Base-by-base conservation (phyloP, 2,888 invertebrate genomes). In the Cryptophagus acutangulus region DNA sequence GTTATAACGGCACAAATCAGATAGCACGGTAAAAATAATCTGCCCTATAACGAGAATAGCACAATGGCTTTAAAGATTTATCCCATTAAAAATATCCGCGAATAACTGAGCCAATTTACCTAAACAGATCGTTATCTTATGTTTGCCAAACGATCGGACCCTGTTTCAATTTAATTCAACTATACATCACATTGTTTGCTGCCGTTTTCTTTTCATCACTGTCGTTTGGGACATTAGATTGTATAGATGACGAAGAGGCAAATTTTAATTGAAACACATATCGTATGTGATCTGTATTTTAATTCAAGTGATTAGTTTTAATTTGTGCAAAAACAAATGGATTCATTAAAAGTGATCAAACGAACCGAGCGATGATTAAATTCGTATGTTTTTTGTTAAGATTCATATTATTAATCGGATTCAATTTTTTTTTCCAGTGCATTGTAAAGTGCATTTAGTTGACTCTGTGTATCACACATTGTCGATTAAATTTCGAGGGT, bases 51-150 rank as follows among this genome's bases (percentile, higher is more conserved):
- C 62, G 59, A 64, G 62, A 61, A 48, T 51, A 57, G 58, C 59
- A 65, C 63, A 66, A 65, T 64, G 62, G 59, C 55, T 60, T 59
- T 53, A 54, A 65, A 55, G 63, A 65, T 65, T 64, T 63, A 66
- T 63, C 64, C 62, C 56, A 65, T 66, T 65, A 65, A 65, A 65
- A 66, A 66, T 62, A 59, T 63, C 54, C 52, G 61, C 63, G 59
- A 65, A 62, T 65, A 63, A 61, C 66, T 59, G 61, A 62, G 64
- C 65, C 64, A 65, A 66, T 65, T 66, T 66, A 66, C 62, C 63
- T 62, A 63, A n/a, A 61, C 62, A 54, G 66, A 66, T 66, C 66
- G 54, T 65, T 66, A 65, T 66, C 65, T 65, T 59, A 57, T 55
- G 55, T 57, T 59, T 55, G 54, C 58, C 58, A 54, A 31, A 59